A percentile compares a stretch with the other conserved stretches of the same genome.
Evolutionary conservation across 2,888 invertebrate genomes (phyloP).

Genomic region (Ophion ellenae): DNA sequence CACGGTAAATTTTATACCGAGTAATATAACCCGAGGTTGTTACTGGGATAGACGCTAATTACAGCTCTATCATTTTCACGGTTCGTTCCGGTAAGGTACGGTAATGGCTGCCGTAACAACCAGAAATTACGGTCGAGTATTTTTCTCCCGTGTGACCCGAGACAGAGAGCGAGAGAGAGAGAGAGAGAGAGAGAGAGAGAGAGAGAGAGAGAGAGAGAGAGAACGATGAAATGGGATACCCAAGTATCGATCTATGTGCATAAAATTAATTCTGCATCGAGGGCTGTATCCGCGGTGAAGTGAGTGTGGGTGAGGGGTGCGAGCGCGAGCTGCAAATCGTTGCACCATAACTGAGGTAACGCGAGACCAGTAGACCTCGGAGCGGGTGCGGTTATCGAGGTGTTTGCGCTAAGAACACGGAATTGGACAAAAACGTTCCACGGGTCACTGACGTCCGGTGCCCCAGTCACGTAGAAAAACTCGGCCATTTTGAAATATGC

Average conservation of each 20-base stretch:
- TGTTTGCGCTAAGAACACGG: conserved; percentile 35
- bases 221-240: conserved; percentile 8
- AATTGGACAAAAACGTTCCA: conserved; percentile 53
- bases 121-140: too few relatives aligned
- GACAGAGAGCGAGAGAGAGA: neutral
- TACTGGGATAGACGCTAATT: too few relatives aligned
- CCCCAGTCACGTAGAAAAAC: conserved; percentile 6
- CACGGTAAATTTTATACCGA: too few relatives aligned
- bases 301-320: too few relatives aligned
- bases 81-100: too few relatives aligned
- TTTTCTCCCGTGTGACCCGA: neutral
- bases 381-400: conserved; percentile 55
- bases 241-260: conserved; percentile 9
- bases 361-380: conserved; percentile 62
- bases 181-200: neutral
- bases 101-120: too few relatives aligned
- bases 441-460: conserved; percentile 56
- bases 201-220: neutral
- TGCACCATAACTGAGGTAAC: conserved; percentile 61
- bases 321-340: conserved; percentile 35
- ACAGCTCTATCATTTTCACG: too few relatives aligned
- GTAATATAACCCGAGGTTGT: too few relatives aligned
- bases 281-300: neutral
- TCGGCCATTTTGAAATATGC: conserved; percentile 35
- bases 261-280: conserved; percentile 25